Evolutionary conservation across 2,888 invertebrate genomes (phyloP), one percentile per base, ranked within the genome.

Genomic region (Ptilodon capucinus): DNA sequence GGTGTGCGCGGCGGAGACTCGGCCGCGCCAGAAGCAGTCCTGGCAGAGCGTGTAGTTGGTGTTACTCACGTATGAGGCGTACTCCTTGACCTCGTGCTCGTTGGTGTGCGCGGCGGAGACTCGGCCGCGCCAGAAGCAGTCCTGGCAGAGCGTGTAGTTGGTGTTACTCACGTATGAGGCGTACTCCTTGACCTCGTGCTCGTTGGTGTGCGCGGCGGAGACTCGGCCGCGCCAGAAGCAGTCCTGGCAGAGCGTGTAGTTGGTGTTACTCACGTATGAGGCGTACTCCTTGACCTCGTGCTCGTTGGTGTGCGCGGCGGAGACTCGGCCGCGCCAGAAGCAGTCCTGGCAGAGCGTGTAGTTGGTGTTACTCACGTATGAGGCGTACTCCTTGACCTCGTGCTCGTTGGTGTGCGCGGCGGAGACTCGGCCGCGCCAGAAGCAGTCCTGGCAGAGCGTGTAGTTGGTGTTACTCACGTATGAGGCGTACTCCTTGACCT

Each of bases 291-390:
- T 98, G 88, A 99, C 98, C 90, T 98, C 98, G 90, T 99, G 99
- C 67, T 98, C 98, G 81, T 96, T 95, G 63, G 95, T 96, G 83
- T 99, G 99, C 51, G 96, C 95, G 58, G 95, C 95, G 23, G 98
- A 96, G 47, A 96, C 95, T 64, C 97, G 94, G 34, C 99, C 99
- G 67, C 98, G 94, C 99, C 99, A 99, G 93, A 99, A 99, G 91
- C 99, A 99, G 81, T 99, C 98, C 92, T 99, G 99, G 90, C 99
- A 99, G 71, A 99, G 92, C 72, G 98, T 98, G 92, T 99, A 99
- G 91, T 97, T 97, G 75, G 97, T 32, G 5, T n/a, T 40, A 93
- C 97, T 93, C 84, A 97, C 97, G 92, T 97, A 98, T 66, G 97
- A 96, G 34, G 97, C 96, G 84, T 99, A 99, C 88, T 99, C 99